Evolutionary conservation across 92 coral and sea anemone species (phyloP).

Genomic region (Palythoa caribaeorum): DNA sequence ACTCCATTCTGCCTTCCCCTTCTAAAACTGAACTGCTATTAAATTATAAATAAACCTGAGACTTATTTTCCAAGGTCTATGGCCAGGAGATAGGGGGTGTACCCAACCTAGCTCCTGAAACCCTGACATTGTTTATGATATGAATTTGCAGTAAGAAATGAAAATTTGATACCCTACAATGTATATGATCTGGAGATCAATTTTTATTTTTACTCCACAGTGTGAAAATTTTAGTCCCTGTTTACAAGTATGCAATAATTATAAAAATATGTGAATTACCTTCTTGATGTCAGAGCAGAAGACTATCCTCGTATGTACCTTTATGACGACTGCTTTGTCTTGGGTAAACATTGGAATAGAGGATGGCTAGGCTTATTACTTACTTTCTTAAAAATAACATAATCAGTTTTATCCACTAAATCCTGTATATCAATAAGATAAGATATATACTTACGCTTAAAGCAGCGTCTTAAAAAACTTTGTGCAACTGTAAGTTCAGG

Average conservation of each 20-base stretch:
- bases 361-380: too few relatives aligned
- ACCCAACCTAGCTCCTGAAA: not conserved
- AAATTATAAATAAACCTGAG: not conserved
- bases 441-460: too few relatives aligned
- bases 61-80: not conserved
- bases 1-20: not conserved
- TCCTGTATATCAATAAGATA: too few relatives aligned
- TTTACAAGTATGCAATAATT: not conserved
- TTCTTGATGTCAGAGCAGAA: not conserved
- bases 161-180: not conserved
- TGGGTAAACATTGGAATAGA: too few relatives aligned
- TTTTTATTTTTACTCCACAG: not conserved
- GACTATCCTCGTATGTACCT: not conserved
- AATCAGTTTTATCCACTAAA: too few relatives aligned
- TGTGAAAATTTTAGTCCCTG: not conserved
- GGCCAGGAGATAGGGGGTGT: slow-evolving; percentile 1
- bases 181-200: not conserved
- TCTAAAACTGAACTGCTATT: not conserved
- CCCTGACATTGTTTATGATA: not conserved
- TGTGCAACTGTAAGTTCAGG: too few relatives aligned
- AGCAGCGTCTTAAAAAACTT: too few relatives aligned
- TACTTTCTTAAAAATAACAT: too few relatives aligned
- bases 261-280: not conserved
- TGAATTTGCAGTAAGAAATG: not conserved
- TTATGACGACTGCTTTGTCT: too few relatives aligned